These are phyloP conservation scores for Lordiphosa andalusiaca DNA, from an alignment of 2,888 invertebrate genomes.

Conservation along the genomic window DNA sequence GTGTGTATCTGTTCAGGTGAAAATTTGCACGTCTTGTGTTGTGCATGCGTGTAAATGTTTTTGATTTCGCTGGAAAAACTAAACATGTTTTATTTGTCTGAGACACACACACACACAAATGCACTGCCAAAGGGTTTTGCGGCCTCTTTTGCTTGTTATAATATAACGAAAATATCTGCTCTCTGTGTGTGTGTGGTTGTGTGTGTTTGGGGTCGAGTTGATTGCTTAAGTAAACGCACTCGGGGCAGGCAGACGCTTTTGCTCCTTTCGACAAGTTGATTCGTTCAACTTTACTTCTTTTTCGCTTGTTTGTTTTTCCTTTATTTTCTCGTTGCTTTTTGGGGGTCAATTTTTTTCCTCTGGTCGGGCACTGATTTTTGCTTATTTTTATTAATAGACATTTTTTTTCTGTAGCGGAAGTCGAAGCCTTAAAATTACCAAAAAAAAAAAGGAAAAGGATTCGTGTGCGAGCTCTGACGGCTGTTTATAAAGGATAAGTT, in stretches of 20 bases:
- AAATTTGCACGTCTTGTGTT: slow-evolving; percentile 75
- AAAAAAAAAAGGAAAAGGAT: slow-evolving; percentile 18
- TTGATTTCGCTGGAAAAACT: slow-evolving; percentile 70
- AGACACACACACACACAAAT: slow-evolving; percentile 45
- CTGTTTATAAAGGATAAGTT: slow-evolving; percentile 71
- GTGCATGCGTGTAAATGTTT: slow-evolving; percentile 73
- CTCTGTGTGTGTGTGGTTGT: slow-evolving; percentile 25
- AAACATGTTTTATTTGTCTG: slow-evolving; percentile 71
- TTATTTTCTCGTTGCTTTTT: slow-evolving; percentile 36
- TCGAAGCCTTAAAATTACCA: slow-evolving; percentile 55
- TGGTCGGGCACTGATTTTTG: slow-evolving; percentile 53
- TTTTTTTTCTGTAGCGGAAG: slow-evolving; percentile 57
- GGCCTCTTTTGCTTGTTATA: slow-evolving; percentile 75
- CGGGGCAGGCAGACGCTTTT: slow-evolving; percentile 46
- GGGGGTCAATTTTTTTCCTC: slow-evolving; percentile 59
- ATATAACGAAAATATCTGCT: slow-evolving; percentile 49
- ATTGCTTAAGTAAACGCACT: slow-evolving; percentile 75
- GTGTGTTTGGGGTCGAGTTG: slow-evolving; percentile 67
- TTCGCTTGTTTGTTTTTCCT: slow-evolving; percentile 32
- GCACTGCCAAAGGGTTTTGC: slow-evolving; percentile 67
- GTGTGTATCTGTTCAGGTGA: slow-evolving; percentile 67
- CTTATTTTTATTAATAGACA: slow-evolving; percentile 72
- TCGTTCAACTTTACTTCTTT: slow-evolving; percentile 59
- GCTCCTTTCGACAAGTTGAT: slow-evolving; percentile 40
- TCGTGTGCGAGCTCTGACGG: slow-evolving; percentile 46